A percentile compares a stretch with the other conserved stretches of the same genome.
These are phyloP conservation scores for Leptopilina drosophilae DNA, from an alignment of 2,888 invertebrate genomes.

Conservation along the genomic window DNA sequence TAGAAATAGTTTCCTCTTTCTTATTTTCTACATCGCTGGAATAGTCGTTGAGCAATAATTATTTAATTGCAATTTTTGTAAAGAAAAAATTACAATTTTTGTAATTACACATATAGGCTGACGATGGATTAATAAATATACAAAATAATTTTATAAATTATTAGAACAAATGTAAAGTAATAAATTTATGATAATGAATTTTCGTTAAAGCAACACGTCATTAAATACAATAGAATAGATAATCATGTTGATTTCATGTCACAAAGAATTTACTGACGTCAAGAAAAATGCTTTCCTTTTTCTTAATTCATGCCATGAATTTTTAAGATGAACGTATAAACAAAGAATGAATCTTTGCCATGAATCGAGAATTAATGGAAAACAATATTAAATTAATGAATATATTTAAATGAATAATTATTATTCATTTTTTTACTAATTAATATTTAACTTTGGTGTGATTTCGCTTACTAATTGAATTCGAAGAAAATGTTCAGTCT, in stretches of 20 bases:
- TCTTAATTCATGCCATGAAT: neutral
- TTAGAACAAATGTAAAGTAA: too few relatives aligned
- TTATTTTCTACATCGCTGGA: neutral
- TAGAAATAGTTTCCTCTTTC: neutral
- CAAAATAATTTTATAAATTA: too few relatives aligned
- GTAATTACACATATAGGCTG: too few relatives aligned
- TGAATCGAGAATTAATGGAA: neutral
- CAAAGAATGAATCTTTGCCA: neutral
- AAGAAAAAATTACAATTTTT: neutral
- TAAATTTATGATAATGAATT: too few relatives aligned
- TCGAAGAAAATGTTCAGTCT: too few relatives aligned
- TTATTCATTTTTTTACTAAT: neutral
- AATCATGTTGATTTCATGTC: neutral
- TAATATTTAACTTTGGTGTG: too few relatives aligned
- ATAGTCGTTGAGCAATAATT: slow-evolving; percentile 5
- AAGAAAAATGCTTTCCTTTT: slow-evolving; percentile 20
- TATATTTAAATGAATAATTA: neutral
- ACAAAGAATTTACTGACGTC: slow-evolving; percentile 8
- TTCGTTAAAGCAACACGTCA: neutral
- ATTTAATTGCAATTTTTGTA: neutral
- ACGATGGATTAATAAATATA: too few relatives aligned
- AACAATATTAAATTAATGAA: neutral
- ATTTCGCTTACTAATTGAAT: too few relatives aligned
- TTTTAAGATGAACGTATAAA: neutral
- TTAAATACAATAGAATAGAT: slow-evolving; percentile 3